These are phyloP conservation scores for Hesperia comma DNA, from an alignment of 2,888 invertebrate genomes.

Conservation along the genomic window DNA sequence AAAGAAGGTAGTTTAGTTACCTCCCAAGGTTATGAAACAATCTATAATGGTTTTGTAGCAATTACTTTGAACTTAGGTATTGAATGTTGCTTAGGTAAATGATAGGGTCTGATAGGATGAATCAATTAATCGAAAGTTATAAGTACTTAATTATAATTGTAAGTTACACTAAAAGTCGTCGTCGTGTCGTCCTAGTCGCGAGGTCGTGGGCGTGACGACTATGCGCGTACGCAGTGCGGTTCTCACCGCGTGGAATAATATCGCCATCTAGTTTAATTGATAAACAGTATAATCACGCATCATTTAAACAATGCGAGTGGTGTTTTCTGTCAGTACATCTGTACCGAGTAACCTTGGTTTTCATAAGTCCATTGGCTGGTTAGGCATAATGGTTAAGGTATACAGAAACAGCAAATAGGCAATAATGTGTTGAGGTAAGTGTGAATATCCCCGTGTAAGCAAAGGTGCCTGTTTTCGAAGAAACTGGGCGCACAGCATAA, in stretches of 20 bases:
- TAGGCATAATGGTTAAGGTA: not conserved
- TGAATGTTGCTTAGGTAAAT: too few relatives aligned
- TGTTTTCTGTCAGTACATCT: not conserved
- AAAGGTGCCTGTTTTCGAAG: not conserved
- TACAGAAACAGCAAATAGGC: not conserved
- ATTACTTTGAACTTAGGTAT: too few relatives aligned
- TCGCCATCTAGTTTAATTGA: not conserved
- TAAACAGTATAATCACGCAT: not conserved
- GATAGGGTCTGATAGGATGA: too few relatives aligned
- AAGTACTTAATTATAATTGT: too few relatives aligned
- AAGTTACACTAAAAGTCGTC: too few relatives aligned
- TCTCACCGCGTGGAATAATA: not conserved
- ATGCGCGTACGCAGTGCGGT: conserved; percentile 15
- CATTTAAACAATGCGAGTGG: not conserved
- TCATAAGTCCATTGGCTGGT: not conserved
- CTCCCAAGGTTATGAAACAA: too few relatives aligned
- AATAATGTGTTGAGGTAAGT: not conserved
- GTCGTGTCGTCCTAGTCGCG: too few relatives aligned
- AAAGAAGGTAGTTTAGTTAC: too few relatives aligned
- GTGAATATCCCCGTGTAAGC: not conserved
- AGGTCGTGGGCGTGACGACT: not conserved
- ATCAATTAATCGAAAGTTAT: too few relatives aligned
- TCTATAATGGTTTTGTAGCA: too few relatives aligned
- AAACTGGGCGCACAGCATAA: too few relatives aligned
- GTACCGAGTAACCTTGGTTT: conserved; percentile 1